Base-by-base conservation (phyloP, 1,140 invertebrate species). In the Bactericera cockerelli region DNA sequence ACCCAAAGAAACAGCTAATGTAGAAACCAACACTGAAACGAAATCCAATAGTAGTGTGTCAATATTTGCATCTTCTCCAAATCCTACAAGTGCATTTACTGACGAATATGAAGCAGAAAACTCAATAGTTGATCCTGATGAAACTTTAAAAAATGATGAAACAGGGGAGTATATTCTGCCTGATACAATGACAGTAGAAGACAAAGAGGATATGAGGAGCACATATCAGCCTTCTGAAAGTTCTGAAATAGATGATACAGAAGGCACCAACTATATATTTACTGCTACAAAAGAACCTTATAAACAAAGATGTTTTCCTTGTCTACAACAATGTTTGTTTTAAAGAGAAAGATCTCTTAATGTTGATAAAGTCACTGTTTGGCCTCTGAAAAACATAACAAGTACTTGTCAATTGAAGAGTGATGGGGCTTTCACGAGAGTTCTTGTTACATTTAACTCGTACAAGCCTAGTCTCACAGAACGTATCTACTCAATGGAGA, bases 321-420 rank as follows among this genome's bases (percentile, higher is more conserved):
- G 68, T 70, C 4, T 59, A 70, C 49, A 69, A 69, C 0, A 65
- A 66, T 0, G 70, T 66, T n/a, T 69, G 66, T 59, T 63, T 72
- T 4, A 68, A 69, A 11, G 70, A 71, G 66, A 70, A 68, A 26
- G 68, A 72, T 62, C 69, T 49, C 42, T 49, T 16, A 49, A 49
- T 49, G n/a, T 49, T 19, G 22, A 49, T 19, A 49, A 16, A 16
- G n/a, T 49, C 42, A 49, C 19, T 16, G 22, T 22, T 4, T 49
- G 42, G n/a, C 42, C 42, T 49, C 19, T 19, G n/a, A 49, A 49
- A n/a, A 4, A 49, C 42, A 49, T 49, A 8, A 49, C 42, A 49
- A 22, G 22, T 49, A 10, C 8, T n/a, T 4, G 22, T 49, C 24
- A n/a, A 31, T 19, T 60, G 26, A 38, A 38, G 28, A 26, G 21